Conservation (phyloP, 2,797 vertebrate species). For the Botia kubotai region DNA sequence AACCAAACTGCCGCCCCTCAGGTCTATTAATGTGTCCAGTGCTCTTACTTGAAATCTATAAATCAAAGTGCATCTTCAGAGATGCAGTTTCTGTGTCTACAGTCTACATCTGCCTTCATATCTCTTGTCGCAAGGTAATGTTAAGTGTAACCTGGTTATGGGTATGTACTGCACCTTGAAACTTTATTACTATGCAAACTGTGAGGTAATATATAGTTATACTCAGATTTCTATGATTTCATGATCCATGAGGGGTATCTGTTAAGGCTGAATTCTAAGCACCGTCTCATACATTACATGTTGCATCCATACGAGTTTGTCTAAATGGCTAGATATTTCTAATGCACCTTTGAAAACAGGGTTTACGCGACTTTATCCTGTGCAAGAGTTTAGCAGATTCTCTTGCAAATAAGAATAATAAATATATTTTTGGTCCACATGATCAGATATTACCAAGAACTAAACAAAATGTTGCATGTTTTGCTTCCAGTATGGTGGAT, state of each 20-base stretch:
- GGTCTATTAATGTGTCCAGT: not conserved
- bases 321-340: slow-evolving; percentile 13
- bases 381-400: not conserved
- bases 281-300: slow-evolving; percentile 39
- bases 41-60: not conserved
- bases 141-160: slow-evolving; percentile 28
- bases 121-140: slow-evolving; percentile 12
- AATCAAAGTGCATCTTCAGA: slow-evolving; percentile 10
- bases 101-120: slow-evolving; percentile 8
- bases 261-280: slow-evolving; percentile 54
- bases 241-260: slow-evolving; percentile 36
- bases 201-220: slow-evolving; percentile 48
- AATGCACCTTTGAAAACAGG: slow-evolving; percentile 21
- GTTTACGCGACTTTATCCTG: not conserved
- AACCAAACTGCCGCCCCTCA: not conserved
- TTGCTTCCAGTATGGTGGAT: slow-evolving; percentile 62
- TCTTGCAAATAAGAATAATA: slow-evolving; percentile 18
- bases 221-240: slow-evolving; percentile 32
- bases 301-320: slow-evolving; percentile 42
- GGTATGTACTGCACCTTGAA: slow-evolving; percentile 36
- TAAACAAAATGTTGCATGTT: slow-evolving; percentile 18
- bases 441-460: slow-evolving; percentile 1
- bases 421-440: slow-evolving; percentile 27
- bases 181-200: slow-evolving; percentile 39
- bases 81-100: not conserved